Evolutionary conservation across 1,140 invertebrate species (phyloP).

Genomic region (Stenopsyche tienmushanensis): DNA sequence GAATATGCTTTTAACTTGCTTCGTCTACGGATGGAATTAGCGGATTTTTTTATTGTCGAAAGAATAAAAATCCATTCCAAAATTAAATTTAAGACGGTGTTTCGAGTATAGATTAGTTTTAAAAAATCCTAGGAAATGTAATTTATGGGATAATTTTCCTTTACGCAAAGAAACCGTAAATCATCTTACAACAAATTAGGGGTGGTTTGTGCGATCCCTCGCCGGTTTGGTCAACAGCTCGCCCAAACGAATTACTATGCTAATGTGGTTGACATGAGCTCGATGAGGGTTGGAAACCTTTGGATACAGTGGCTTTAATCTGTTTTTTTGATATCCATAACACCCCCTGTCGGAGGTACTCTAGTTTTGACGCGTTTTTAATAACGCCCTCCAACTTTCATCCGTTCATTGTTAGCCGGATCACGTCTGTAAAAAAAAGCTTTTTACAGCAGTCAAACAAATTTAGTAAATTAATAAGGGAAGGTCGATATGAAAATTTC

Average conservation of each 20-base stretch:
- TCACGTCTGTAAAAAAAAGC: too few species aligned
- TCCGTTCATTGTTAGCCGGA: too few species aligned
- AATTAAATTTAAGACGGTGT: too few species aligned
- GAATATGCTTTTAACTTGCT: too few species aligned
- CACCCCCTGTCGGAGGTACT: background rate
- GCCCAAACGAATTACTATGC: constrained; percentile 28
- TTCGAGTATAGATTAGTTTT: too few species aligned
- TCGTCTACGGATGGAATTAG: too few species aligned
- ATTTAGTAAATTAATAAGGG: too few species aligned
- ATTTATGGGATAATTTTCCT: constrained; percentile 13
- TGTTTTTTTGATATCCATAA: background rate
- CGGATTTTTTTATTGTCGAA: too few species aligned
- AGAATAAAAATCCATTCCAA: too few species aligned
- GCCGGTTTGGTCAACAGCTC: constrained; percentile 21
- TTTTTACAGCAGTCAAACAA: too few species aligned
- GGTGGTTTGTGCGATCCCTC: background rate
- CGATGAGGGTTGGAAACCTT: constrained; percentile 16
- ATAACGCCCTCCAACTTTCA: background rate
- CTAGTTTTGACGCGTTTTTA: background rate
- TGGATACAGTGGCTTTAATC: background rate
- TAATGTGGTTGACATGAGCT: constrained; percentile 26
- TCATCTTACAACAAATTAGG: constrained; percentile 24
- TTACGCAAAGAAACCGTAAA: constrained; percentile 26
- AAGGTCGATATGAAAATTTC: too few species aligned
- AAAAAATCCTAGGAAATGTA: too few species aligned